phyloP scores from a whole-genome alignment of 2,797 vertebrate genomes.

The Salmo trutta region DNA sequence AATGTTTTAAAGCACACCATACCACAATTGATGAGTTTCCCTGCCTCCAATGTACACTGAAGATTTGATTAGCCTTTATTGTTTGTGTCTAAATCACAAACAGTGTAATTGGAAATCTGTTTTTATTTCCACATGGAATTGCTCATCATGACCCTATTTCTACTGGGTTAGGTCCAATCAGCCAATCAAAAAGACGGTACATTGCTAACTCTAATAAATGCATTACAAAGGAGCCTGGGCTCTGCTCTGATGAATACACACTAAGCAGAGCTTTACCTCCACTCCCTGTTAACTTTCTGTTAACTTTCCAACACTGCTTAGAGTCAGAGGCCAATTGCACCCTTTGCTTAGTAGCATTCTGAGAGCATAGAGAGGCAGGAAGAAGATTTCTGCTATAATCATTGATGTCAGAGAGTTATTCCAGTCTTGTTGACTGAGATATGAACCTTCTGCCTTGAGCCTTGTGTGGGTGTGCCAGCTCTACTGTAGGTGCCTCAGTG shows the following conservation, averaged over 20 bases:
- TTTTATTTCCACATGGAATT: constrained; percentile 19
- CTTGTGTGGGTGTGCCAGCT: constrained; percentile 40
- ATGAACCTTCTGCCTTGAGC: constrained; percentile 45
- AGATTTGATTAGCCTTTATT: constrained; percentile 9
- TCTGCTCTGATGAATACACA: constrained; percentile 1
- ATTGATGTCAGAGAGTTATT: constrained; percentile 47
- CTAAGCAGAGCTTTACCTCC: constrained; percentile 8
- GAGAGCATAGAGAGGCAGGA: constrained; percentile 45
- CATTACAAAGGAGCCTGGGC: constrained; percentile 12
- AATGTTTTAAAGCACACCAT: neutral
- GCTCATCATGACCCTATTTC: constrained; percentile 7
- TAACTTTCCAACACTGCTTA: neutral
- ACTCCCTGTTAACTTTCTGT: neutral
- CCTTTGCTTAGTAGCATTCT: constrained; percentile 12
- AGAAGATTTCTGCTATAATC: constrained; percentile 52
- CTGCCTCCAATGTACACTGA: neutral
- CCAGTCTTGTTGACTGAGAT: constrained; percentile 63
- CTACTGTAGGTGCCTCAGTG: no score
- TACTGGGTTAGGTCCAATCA: constrained; percentile 35
- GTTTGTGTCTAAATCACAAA: constrained; percentile 15
- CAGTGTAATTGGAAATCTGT: neutral
- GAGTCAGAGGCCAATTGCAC: constrained; percentile 29
- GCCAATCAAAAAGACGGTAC: constrained; percentile 17
- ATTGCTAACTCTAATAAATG: constrained; percentile 35
- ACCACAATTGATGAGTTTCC: neutral